phyloP scores from a whole-genome alignment of 2,797 vertebrate species.

The Enteromius unitaeniatus region DNA sequence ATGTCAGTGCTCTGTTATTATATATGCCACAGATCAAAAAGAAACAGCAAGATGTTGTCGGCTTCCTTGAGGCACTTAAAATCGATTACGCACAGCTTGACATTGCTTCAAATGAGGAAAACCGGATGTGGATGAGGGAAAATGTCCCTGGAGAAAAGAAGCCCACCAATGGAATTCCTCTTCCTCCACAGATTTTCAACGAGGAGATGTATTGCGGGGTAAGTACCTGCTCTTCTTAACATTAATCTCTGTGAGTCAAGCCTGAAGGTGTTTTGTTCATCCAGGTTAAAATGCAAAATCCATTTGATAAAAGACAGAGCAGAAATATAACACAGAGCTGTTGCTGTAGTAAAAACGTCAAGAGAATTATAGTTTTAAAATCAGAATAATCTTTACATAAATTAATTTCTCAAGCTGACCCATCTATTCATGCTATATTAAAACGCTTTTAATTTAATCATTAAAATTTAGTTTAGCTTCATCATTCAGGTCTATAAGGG shows the following conservation, averaged over 20 bases:
- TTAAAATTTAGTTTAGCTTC: no score
- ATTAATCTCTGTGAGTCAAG: not conserved
- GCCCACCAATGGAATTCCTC: slow-evolving; percentile 92
- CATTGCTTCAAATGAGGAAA: slow-evolving; percentile 95
- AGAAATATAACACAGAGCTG: not conserved
- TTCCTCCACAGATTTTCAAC: slow-evolving; percentile 98
- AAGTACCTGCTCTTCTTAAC: slow-evolving; percentile 31
- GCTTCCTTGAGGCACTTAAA: slow-evolving; percentile 94
- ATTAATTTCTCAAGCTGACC: not conserved
- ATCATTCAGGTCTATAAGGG: no score
- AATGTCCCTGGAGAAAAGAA: slow-evolving; percentile 95
- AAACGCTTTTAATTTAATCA: not conserved
- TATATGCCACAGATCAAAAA: slow-evolving; percentile 89
- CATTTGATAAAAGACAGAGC: not conserved
- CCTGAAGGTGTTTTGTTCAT: not conserved
- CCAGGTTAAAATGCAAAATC: not conserved
- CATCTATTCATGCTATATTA: not conserved
- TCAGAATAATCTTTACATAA: not conserved
- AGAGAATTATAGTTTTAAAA: not conserved
- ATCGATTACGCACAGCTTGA: slow-evolving; percentile 93
- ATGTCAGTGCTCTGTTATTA: not conserved
- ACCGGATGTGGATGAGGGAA: slow-evolving; percentile 97
- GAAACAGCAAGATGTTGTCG: slow-evolving; percentile 98
- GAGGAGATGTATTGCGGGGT: slow-evolving; percentile 96
- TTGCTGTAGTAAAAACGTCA: not conserved